These are phyloP conservation scores for Parazoanthus atlanticus DNA, from an alignment of 92 coral and sea anemone species.

Conservation along the genomic window DNA sequence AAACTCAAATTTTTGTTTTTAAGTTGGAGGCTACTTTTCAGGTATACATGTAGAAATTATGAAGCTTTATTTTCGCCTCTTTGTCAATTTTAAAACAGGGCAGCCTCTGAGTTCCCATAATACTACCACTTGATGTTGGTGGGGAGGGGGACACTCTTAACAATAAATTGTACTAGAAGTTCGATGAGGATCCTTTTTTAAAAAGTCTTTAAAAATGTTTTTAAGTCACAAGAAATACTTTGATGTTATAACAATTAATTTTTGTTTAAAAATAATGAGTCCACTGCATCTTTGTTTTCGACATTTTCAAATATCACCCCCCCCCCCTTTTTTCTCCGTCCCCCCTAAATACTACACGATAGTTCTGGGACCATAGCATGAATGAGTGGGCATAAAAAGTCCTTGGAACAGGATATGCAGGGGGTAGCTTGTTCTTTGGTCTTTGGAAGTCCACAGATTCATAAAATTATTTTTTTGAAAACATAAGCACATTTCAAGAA, in stretches of 20 bases:
- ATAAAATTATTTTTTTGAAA: neutral
- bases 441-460: neutral
- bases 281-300: neutral
- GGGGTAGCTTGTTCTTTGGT: neutral
- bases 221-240: no score
- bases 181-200: no score
- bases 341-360: neutral
- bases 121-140: no score
- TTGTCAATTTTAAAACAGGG: no score
- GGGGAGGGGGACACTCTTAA: no score
- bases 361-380: slow-evolving; percentile 1
- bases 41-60: neutral
- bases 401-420: neutral
- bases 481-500: no score
- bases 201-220: no score
- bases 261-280: neutral
- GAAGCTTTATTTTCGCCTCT: no score
- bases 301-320: neutral
- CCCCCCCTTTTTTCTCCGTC: neutral
- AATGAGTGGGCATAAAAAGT: neutral
- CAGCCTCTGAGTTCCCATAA: no score
- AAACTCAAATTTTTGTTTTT: no score
- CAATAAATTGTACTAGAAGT: no score
- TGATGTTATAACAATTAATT: neutral
- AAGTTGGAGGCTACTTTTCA: no score